These are phyloP conservation scores for Macquaria australasica DNA, from an alignment of 2,113 vertebrate species.

Conservation along the genomic window DNA sequence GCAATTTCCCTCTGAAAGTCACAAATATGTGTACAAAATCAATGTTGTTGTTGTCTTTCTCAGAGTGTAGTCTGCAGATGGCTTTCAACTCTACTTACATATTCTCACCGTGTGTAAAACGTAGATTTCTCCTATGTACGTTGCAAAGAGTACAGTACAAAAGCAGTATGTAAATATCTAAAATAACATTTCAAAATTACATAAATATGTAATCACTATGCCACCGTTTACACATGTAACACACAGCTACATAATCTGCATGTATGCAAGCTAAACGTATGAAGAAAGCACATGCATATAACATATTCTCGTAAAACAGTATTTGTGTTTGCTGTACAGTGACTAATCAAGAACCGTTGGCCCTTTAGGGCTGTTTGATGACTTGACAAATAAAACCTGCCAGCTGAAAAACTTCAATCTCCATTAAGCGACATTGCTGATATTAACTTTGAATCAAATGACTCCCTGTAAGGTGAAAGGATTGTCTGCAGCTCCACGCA, in stretches of 20 bases:
- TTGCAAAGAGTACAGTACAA: neutral
- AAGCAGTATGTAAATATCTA: neutral
- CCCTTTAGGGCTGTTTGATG: neutral
- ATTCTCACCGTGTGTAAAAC: neutral
- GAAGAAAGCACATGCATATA: neutral
- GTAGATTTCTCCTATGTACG: neutral
- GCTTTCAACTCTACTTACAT: neutral
- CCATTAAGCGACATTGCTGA: conserved; percentile 4
- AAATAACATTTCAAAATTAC: neutral
- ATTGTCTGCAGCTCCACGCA: conserved; percentile 52
- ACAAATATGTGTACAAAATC: neutral
- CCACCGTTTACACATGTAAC: neutral
- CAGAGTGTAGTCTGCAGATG: neutral
- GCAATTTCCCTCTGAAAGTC: neutral
- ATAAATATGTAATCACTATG: neutral
- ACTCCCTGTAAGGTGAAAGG: conserved; percentile 38
- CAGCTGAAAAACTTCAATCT: conserved; percentile 10
- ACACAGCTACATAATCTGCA: neutral
- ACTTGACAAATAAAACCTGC: conserved; percentile 4
- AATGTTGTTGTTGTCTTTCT: neutral
- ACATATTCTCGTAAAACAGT: neutral
- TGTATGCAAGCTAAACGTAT: neutral
- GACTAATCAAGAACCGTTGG: neutral
- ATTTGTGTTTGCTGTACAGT: neutral
- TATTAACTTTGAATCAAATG: conserved; percentile 32